Evolutionary conservation across 2,113 vertebrate genomes (phyloP).

Genomic region (Tyrannus savana): DNA sequence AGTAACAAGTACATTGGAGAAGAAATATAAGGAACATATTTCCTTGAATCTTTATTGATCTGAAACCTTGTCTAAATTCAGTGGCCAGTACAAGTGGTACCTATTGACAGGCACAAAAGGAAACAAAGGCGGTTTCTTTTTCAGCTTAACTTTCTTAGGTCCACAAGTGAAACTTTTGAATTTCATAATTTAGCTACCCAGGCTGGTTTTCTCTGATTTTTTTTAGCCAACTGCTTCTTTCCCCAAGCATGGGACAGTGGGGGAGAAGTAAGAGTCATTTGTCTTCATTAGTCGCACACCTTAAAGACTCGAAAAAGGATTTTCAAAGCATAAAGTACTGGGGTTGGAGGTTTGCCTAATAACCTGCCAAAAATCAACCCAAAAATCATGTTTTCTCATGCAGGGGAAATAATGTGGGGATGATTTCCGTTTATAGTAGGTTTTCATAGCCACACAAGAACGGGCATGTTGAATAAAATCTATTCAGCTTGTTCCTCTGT

Average conservation of each 20-base stretch:
- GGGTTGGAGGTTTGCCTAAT: not conserved
- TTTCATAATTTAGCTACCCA: not conserved
- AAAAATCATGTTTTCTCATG: not conserved
- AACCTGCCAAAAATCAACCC: not conserved
- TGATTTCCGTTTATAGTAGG: not conserved
- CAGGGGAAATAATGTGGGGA: not conserved
- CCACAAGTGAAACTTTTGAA: not conserved
- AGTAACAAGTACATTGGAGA: not conserved
- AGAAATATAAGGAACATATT: not conserved
- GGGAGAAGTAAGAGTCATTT: not conserved
- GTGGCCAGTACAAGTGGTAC: not conserved
- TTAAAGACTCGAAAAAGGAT: not conserved
- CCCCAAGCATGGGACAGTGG: not conserved
- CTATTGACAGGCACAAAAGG: not conserved
- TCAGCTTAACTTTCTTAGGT: not conserved
- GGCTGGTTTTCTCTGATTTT: not conserved
- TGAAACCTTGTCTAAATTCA: not conserved
- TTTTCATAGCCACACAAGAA: not conserved
- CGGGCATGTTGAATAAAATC: not conserved
- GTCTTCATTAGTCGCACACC: not conserved
- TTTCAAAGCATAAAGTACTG: not conserved
- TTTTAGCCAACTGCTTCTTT: not conserved
- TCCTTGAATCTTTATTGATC: not conserved
- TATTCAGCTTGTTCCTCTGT: not conserved
- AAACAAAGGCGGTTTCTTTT: not conserved